These are phyloP conservation scores for Holacanthella duospinosa DNA, from an alignment of 2,888 invertebrate species.

Conservation along the genomic window DNA sequence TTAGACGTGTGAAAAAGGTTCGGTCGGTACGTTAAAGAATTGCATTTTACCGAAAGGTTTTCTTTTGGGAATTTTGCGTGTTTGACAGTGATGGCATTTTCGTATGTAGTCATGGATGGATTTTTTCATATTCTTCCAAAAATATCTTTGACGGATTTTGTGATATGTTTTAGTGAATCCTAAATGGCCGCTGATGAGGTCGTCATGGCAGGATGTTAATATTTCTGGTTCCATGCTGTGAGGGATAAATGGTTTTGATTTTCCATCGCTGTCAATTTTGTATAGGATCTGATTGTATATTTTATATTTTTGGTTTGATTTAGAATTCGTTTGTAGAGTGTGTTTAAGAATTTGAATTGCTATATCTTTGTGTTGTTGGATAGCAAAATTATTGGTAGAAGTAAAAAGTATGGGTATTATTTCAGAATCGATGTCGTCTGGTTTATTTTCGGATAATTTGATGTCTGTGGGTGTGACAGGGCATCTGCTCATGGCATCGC, in stretches of 20 bases:
- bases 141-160: constrained; percentile 5
- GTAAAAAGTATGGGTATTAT: no score
- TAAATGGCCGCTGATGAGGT: constrained; percentile 8
- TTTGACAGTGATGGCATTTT: constrained; percentile 5
- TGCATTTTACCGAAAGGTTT: constrained; percentile 12
- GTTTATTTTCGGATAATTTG: no score
- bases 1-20: constrained; percentile 29
- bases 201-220: constrained; percentile 3
- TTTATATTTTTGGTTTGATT: no score
- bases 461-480: no score
- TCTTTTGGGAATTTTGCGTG: constrained; percentile 9
- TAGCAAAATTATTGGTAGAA: no score
- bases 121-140: constrained; percentile 8
- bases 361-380: no score
- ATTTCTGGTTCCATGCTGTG: not conserved
- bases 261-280: not conserved
- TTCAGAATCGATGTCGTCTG: no score
- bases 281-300: constrained; percentile 1
- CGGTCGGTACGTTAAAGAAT: constrained; percentile 8
- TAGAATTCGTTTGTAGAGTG: no score
- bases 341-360: no score
- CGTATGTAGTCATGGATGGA: constrained; percentile 5
- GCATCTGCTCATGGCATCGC: constrained; percentile 8
- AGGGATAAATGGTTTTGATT: not conserved
- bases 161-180: constrained; percentile 2